A percentile compares a stretch with the other conserved stretches of the same genome.
Conservation (phyloP, 2,888 invertebrate genomes). For the Horisme vitalbata region DNA sequence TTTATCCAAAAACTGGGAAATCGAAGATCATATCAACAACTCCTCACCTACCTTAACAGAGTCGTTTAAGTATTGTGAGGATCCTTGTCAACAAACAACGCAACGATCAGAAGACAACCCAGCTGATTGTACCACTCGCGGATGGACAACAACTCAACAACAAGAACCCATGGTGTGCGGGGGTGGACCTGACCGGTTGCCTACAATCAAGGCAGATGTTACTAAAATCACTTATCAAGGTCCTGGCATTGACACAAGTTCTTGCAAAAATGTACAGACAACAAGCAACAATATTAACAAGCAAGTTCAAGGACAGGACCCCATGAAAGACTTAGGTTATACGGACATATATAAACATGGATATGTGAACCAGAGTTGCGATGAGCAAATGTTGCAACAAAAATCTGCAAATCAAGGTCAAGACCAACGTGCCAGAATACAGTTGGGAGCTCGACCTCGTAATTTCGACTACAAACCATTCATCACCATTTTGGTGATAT, state of each 20-base stretch:
- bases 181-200: not conserved
- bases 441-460: not conserved
- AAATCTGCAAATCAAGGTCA: too few relatives aligned
- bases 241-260: not conserved
- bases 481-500: too few relatives aligned
- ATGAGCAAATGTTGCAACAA: too few relatives aligned
- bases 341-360: too few relatives aligned
- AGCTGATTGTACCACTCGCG: not conserved
- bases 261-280: too few relatives aligned
- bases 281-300: too few relatives aligned
- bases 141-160: not conserved
- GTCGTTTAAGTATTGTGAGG: slow-evolving; percentile 7
- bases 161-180: slow-evolving; percentile 4
- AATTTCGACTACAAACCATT: too few relatives aligned
- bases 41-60: not conserved
- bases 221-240: not conserved
- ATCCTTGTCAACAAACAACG: slow-evolving; percentile 7
- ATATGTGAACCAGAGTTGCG: not conserved
- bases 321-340: too few relatives aligned
- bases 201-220: not conserved
- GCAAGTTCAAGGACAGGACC: too few relatives aligned
- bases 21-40: slow-evolving; percentile 16
- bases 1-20: slow-evolving; percentile 24
- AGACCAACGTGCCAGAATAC: not conserved
- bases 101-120: not conserved